A percentile compares a stretch with the other conserved stretches of the same genome.
phyloP scores from a whole-genome alignment of 2,797 vertebrate species.

The Trachurus trachurus region DNA sequence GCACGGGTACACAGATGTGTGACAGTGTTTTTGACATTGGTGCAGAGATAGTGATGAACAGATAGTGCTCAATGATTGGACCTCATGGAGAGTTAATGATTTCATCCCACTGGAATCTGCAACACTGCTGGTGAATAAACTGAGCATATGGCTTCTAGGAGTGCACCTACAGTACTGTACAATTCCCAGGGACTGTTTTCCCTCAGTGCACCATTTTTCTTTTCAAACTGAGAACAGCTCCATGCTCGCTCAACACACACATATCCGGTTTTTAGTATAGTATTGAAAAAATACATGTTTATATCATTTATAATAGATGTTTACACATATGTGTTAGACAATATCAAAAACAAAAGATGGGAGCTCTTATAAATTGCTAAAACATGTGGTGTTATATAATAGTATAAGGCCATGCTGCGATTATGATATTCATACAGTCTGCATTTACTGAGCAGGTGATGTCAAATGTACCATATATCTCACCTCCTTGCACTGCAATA shows the following conservation, averaged over 20 bases:
- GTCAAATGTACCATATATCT: neutral
- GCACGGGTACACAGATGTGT: neutral
- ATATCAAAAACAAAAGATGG: neutral
- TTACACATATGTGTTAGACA: neutral
- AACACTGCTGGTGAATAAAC: neutral
- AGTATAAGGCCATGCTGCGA: neutral
- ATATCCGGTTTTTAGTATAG: neutral
- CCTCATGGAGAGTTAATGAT: constrained; percentile 18
- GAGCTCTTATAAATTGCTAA: neutral
- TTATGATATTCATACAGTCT: neutral
- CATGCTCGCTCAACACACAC: neutral
- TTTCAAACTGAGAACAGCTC: neutral
- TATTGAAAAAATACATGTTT: neutral
- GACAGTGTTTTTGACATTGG: constrained; percentile 14
- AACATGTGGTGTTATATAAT: neutral
- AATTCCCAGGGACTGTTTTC: neutral
- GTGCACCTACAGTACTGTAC: neutral
- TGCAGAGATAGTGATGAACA: constrained; percentile 11
- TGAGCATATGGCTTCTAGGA: constrained; percentile 19
- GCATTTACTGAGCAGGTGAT: neutral
- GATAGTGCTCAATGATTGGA: constrained; percentile 18
- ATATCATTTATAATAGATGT: neutral
- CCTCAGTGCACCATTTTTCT: neutral
- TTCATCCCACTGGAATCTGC: constrained; percentile 14
- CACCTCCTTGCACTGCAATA: neutral